A percentile compares a stretch with the other conserved stretches of the same genome.
phyloP scores from a whole-genome alignment of 2,888 invertebrate species.

The Fissipunctia ypsillon region DNA sequence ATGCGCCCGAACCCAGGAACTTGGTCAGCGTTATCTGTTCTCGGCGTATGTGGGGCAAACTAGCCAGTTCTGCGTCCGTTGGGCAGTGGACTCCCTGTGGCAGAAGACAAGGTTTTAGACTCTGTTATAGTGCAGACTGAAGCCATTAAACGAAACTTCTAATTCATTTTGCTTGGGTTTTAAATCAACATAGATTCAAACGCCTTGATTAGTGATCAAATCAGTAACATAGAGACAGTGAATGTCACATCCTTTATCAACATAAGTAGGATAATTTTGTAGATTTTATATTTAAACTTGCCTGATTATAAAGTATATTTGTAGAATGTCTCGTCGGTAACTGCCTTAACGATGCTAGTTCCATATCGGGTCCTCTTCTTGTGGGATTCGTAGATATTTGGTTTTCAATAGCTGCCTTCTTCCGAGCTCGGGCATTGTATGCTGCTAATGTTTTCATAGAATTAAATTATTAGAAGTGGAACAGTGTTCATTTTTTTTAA shows the following conservation, averaged over 20 bases:
- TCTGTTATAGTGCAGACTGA: neutral
- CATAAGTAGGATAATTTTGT: neutral
- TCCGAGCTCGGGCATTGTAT: slow-evolving; percentile 92
- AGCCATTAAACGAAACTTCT: neutral
- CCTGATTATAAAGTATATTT: slow-evolving; percentile 94
- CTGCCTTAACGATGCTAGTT: slow-evolving; percentile 96
- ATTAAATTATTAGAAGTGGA: slow-evolving; percentile 10
- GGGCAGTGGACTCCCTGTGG: slow-evolving; percentile 86
- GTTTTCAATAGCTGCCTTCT: slow-evolving; percentile 92
- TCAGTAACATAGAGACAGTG: neutral
- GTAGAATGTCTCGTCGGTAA: slow-evolving; percentile 96
- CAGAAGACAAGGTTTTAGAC: neutral
- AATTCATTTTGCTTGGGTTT: neutral
- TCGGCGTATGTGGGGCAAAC: slow-evolving; percentile 95
- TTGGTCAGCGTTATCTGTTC: slow-evolving; percentile 96
- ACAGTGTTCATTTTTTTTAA: neutral
- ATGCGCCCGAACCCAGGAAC: slow-evolving; percentile 98
- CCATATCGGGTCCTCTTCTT: slow-evolving; percentile 93
- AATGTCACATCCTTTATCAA: neutral
- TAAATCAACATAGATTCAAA: neutral
- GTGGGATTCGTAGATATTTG: slow-evolving; percentile 84
- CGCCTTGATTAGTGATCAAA: neutral
- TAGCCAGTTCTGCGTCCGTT: slow-evolving; percentile 94
- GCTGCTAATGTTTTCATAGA: slow-evolving; percentile 80
- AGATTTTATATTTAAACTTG: slow-evolving; percentile 72